Evolutionary conservation across 2,888 invertebrate genomes (phyloP), one percentile per base, ranked within the genome.

Genomic region (Endomychus coccineus): DNA sequence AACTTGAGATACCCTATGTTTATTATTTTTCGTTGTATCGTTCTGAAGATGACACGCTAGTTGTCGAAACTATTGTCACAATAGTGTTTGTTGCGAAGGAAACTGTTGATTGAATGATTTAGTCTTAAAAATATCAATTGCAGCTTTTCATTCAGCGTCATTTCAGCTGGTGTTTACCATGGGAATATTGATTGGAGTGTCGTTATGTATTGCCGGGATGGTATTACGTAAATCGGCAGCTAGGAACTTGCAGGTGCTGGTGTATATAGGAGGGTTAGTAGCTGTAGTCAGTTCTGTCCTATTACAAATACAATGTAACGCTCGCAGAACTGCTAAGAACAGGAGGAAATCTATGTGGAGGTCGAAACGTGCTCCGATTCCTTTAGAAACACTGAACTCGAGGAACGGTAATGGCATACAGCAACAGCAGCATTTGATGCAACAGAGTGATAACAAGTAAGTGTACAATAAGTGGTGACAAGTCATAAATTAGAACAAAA

Each of bases 111-210:
- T n/a, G n/a, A 19, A 6, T 15, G 4, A 11, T 5, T 28, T 5
- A 14, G 7, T 28, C 4, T 7, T 25, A 6, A 25, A 25, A 25
- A 7, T 6, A 28, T 14, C 16, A 28, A 25, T 12, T 14, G 10
- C 16, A 30, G 39, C 42, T n/a, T n/a, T n/a, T n/a, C n/a, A n/a
- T n/a, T n/a, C n/a, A n/a, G n/a, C n/a, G n/a, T 22, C 36, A 42
- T 55, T 55, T 39, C 66, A 78, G 78, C 74, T 79, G 46, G 72
- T 77, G 53, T 79, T 78, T 66, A 75, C 77, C 36, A 75, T 77
- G 54, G 78, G 78, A 27, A 74, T 79, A 51, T 61, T 79, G 46
- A 76, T 77, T 27, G 80, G 79, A 36, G 71, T 77, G 45, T 77
- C 77, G 22, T 61, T 80, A 45, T 75, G 76, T 46, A 76, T 79